Evolutionary conservation across 2,888 invertebrate genomes (phyloP).

Genomic region (Zhuqinia jingwanae): DNA sequence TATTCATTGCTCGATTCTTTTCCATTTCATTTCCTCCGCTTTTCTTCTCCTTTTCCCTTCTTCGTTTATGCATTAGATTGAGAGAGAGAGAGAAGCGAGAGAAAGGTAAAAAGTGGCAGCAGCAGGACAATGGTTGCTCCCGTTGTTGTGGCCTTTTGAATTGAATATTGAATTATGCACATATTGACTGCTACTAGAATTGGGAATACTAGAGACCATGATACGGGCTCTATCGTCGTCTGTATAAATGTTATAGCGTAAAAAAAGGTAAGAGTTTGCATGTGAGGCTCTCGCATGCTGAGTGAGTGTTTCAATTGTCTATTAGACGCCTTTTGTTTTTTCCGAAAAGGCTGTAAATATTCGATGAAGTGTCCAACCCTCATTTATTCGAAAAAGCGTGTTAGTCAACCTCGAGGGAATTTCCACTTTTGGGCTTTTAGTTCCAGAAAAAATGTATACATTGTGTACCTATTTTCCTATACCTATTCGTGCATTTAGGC

Average conservation of each 20-base stretch:
- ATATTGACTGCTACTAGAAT: not conserved
- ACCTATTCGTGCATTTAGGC: too few relatives aligned
- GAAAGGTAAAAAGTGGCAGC: not conserved
- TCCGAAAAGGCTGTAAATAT: constrained; percentile 50
- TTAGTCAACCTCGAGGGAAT: constrained; percentile 60
- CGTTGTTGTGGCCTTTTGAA: not conserved
- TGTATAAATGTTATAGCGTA: not conserved
- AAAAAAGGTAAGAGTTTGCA: not conserved
- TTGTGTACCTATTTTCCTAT: too few relatives aligned
- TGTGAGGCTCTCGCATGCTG: constrained; percentile 4
- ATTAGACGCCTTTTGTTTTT: constrained; percentile 56
- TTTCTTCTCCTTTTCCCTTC: not conserved
- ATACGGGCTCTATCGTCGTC: too few relatives aligned
- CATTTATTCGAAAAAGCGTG: constrained; percentile 53
- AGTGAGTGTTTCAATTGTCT: constrained; percentile 30
- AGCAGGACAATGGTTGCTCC: not conserved
- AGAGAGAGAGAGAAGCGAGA: too few relatives aligned
- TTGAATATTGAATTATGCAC: constrained; percentile 18
- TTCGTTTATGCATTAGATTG: constrained; percentile 9
- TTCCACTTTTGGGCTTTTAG: constrained; percentile 33
- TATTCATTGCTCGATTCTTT: constrained; percentile 44
- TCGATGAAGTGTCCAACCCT: constrained; percentile 62
- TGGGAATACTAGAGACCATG: not conserved
- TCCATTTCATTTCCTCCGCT: constrained; percentile 27
- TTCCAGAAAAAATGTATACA: too few relatives aligned